Conservation (phyloP, 2,888 invertebrate genomes). For the Eupsilia transversa region DNA sequence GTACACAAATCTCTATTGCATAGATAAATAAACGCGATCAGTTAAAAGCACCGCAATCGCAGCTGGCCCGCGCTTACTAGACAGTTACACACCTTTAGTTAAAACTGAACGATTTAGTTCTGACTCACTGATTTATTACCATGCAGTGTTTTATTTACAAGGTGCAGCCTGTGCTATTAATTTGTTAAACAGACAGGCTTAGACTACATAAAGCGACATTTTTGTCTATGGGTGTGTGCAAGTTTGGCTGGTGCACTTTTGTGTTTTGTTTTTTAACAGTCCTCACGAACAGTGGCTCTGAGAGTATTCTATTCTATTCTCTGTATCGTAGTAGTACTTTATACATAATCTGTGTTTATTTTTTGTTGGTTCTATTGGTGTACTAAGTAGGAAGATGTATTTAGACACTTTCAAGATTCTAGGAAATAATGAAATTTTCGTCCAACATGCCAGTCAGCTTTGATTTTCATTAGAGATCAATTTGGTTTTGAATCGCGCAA, state of each 20-base stretch:
- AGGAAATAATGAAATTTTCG: too few relatives aligned
- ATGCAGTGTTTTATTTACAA: conserved; percentile 28
- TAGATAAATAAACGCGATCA: conserved; percentile 12
- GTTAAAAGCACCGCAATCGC: conserved; percentile 10
- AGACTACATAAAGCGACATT: neutral
- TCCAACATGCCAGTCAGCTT: too few relatives aligned
- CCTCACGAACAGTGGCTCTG: too few relatives aligned
- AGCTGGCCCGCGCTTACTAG: conserved; percentile 20
- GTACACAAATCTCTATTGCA: conserved; percentile 1
- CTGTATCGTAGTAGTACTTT: too few relatives aligned
- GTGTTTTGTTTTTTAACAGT: neutral
- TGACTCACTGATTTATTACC: conserved; percentile 28
- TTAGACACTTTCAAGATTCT: too few relatives aligned
- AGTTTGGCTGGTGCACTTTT: neutral
- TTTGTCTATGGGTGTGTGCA: neutral
- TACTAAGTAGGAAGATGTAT: too few relatives aligned
- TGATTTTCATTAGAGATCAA: too few relatives aligned
- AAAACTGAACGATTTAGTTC: conserved; percentile 22
- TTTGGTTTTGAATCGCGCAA: too few relatives aligned
- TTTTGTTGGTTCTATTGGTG: too few relatives aligned
- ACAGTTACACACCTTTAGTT: neutral
- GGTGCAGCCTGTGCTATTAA: conserved; percentile 20
- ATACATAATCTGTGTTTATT: too few relatives aligned
- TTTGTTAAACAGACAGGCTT: conserved; percentile 16
- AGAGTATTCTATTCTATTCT: too few relatives aligned